Base-by-base conservation (phyloP, 2,113 vertebrate genomes). In the Brienomyrus longianalis region DNA sequence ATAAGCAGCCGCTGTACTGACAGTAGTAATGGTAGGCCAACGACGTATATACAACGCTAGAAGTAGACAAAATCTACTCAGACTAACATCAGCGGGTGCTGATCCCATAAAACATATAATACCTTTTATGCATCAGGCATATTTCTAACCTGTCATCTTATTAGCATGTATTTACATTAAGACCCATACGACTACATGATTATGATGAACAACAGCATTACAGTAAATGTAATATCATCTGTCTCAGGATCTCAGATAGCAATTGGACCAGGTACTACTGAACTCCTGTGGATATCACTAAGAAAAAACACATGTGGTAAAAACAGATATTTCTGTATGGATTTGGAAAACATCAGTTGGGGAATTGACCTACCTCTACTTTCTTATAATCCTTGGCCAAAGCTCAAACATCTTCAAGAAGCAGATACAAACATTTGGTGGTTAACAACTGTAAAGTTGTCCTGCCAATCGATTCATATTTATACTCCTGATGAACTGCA, bases 1-100 rank as follows among this genome's bases (percentile, higher is more conserved):
- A 86, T 51, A 62, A 86, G 43, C 89, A 90, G 83, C n/a, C 52
- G 1, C n/a, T 45, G 89, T 86, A 86, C 54, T 62, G 54, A 86
- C 51, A 19, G 56, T 4, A 27, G 52, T 52, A 89, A 31, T 31
- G 17, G 15, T 86, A 13, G n/a, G 70, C 11, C 43, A 31, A n/a
- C 86, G 21, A 47, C 8, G 11, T 39, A 89, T 86, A 54, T 21
- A 51, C 15, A 86, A 90, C n/a, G 66, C 45, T 56, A 62, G 80
- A 86, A 21, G 47, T 43, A 66, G 56, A 66, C n/a, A 86, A 48
- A 27, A 47, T 23, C 7, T 3, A 31, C 27, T 66, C 83, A 62
- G 5, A n/a, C 2, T 10, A 85, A 59, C 9, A 9, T 47, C 39
- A 84, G 70, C 0, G 3, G 31, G 43, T 35, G 7, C n/a, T 31